These are phyloP conservation scores for Anguilla obscura DNA, from an alignment of 2,797 vertebrate species.

Conservation along the genomic window DNA sequence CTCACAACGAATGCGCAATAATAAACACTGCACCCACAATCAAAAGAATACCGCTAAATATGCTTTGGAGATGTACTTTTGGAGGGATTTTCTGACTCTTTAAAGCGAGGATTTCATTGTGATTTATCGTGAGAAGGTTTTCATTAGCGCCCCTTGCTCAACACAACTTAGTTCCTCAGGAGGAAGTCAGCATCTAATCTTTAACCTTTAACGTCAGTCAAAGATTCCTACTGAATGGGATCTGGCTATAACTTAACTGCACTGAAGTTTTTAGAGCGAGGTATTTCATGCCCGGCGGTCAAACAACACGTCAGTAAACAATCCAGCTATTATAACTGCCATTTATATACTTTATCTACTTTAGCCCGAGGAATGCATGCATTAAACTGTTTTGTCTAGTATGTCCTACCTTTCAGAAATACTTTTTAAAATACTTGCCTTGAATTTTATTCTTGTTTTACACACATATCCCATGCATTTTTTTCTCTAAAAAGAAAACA, in stretches of 20 bases:
- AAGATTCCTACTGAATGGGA: constrained; percentile 2
- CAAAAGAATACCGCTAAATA: not conserved
- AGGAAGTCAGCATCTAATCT: not conserved
- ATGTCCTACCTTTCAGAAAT: not conserved
- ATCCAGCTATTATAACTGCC: not conserved
- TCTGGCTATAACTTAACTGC: not conserved
- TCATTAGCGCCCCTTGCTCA: not conserved
- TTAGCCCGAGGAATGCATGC: not conserved
- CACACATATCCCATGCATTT: not conserved
- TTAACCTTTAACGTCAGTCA: constrained; percentile 2
- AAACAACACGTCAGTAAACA: not conserved
- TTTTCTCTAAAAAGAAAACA: not conserved
- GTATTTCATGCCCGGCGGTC: not conserved
- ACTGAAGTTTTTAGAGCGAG: not conserved
- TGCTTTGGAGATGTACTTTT: not conserved
- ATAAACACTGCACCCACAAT: not conserved
- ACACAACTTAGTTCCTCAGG: not conserved
- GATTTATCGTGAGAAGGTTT: not conserved
- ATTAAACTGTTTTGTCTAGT: not conserved
- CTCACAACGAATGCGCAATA: not conserved
- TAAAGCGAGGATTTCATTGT: too few relatives aligned
- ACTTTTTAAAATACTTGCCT: not conserved
- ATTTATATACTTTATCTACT: not conserved
- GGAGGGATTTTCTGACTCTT: not conserved
- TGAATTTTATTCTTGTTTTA: not conserved